Evolutionary conservation across 2,113 vertebrate species (phyloP).

Genomic region (Microcebus griseorufus): DNA sequence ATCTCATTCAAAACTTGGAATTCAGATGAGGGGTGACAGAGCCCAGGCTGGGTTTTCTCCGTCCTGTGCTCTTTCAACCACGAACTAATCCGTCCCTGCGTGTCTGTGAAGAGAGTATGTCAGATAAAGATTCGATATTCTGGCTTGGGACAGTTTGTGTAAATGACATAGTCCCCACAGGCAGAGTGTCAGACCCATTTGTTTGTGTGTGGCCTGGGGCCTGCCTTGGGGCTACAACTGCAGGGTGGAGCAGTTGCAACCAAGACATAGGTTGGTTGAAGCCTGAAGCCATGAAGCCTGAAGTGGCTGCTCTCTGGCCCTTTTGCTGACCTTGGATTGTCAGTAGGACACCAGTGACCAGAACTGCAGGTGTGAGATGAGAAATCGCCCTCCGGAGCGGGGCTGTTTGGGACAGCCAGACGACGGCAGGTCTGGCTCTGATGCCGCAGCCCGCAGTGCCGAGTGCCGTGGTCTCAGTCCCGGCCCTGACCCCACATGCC

Average conservation of each 20-base stretch:
- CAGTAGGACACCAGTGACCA: background rate
- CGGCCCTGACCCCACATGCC: background rate
- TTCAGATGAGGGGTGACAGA: background rate
- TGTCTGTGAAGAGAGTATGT: background rate
- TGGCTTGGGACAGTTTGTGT: background rate
- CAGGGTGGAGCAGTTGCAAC: background rate
- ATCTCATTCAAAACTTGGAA: background rate
- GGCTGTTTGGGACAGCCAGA: background rate
- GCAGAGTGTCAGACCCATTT: background rate
- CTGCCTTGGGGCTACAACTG: background rate
- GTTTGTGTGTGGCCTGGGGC: background rate
- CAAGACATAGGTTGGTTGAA: background rate
- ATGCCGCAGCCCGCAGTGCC: background rate
- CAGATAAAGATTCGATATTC: background rate
- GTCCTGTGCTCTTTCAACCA: background rate
- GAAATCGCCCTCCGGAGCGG: background rate
- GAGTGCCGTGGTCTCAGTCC: background rate
- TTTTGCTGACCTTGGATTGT: background rate
- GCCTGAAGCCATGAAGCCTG: background rate
- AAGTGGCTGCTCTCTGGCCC: background rate
- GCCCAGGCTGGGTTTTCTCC: accelerated
- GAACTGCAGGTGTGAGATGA: background rate
- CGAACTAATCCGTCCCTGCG: background rate
- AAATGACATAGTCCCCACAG: background rate
- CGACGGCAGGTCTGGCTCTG: background rate